phyloP scores from a whole-genome alignment of 2,888 invertebrate genomes.

The Cyclophora albipunctata region DNA sequence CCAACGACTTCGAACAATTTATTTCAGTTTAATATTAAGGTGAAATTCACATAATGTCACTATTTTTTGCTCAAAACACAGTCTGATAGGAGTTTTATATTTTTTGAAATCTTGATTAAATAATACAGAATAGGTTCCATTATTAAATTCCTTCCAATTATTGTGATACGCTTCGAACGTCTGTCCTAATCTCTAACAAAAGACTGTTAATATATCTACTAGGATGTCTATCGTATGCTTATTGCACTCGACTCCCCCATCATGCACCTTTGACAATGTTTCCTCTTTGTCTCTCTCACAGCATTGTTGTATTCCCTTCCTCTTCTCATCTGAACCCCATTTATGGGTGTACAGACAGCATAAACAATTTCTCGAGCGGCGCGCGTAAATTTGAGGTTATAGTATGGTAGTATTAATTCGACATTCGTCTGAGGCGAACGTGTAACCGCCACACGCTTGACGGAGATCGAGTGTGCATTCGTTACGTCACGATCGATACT shows the following conservation, averaged over 20 bases:
- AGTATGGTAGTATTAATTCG: conserved; percentile 70
- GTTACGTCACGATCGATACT: conserved; percentile 54
- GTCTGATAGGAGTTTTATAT: no score
- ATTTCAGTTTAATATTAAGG: no score
- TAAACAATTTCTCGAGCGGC: conserved; percentile 64
- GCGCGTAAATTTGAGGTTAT: conserved; percentile 72
- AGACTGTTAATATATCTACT: conserved; percentile 6
- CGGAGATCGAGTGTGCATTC: conserved; percentile 40
- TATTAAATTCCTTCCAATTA: no score
- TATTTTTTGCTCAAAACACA: no score
- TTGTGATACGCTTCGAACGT: no score
- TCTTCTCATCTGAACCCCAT: conserved; percentile 57
- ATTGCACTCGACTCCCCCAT: conserved; percentile 33
- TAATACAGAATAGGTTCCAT: no score
- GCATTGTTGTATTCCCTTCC: conserved; percentile 34
- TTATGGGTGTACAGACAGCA: conserved; percentile 57
- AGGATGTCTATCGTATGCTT: conserved; percentile 18
- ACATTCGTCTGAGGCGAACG: conserved; percentile 57
- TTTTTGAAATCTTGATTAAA: no score
- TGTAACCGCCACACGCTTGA: conserved; percentile 25
- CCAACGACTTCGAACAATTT: no score
- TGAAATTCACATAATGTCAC: no score
- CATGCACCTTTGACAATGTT: conserved; percentile 40
- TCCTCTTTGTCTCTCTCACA: conserved; percentile 36
- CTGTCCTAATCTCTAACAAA: conserved; percentile 2